A percentile compares a stretch with the other conserved stretches of the same genome.
Evolutionary conservation across 2,113 vertebrate genomes (phyloP).

Genomic region (Cochlearius cochlearius): DNA sequence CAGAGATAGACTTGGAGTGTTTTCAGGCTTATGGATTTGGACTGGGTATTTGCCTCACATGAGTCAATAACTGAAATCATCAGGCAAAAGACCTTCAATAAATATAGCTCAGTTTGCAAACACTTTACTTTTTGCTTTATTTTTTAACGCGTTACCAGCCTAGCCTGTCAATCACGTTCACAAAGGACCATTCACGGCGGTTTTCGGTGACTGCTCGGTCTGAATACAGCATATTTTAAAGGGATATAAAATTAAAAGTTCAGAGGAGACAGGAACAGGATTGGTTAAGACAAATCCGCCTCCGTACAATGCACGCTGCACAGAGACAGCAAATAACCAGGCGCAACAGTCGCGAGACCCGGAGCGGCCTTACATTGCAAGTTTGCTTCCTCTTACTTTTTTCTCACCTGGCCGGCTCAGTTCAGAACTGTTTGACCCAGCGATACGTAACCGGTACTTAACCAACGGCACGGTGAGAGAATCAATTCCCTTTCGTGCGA

Average conservation of each 20-base stretch:
- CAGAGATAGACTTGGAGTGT: background rate
- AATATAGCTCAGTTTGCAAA: conserved; percentile 29
- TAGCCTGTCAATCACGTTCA: background rate
- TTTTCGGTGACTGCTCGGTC: background rate
- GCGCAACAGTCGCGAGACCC: fast-evolving
- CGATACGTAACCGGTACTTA: background rate
- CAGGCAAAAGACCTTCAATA: conserved; percentile 17
- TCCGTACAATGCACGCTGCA: background rate
- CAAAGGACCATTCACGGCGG: background rate
- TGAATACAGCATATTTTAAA: background rate
- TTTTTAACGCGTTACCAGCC: conserved; percentile 9
- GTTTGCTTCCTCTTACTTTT: background rate
- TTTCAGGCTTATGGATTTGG: background rate
- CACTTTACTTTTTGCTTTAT: conserved; percentile 8
- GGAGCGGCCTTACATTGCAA: background rate
- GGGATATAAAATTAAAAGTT: background rate
- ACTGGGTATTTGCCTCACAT: background rate
- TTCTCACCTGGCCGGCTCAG: background rate
- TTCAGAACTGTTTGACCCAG: background rate
- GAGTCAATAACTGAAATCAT: background rate
- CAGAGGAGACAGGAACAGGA: background rate
- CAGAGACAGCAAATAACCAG: background rate
- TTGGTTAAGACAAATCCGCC: background rate
- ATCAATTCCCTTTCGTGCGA: background rate
- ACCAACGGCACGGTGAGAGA: background rate